Conservation (phyloP, 2,113 vertebrate genomes). For the Ptyas mucosa region DNA sequence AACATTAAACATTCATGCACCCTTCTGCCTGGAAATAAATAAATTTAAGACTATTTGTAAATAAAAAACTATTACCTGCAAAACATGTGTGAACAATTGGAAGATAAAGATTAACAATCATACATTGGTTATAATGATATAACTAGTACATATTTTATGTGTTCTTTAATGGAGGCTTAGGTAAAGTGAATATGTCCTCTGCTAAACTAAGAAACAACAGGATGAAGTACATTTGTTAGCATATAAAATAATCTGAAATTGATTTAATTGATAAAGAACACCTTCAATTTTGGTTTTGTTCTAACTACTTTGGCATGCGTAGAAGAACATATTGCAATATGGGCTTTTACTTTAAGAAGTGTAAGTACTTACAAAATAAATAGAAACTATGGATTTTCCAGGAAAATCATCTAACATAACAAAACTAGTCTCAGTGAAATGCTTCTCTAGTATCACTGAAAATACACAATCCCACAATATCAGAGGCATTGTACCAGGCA, state of each 20-base stretch:
- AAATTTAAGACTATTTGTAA: neutral
- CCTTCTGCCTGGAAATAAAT: neutral
- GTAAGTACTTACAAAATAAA: slow-evolving; percentile 44
- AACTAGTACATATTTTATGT: slow-evolving; percentile 15
- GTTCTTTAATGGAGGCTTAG: slow-evolving; percentile 16
- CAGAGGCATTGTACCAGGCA: slow-evolving; percentile 34
- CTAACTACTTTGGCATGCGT: slow-evolving; percentile 43
- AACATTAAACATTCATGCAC: neutral
- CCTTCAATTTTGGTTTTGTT: slow-evolving; percentile 32
- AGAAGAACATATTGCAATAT: slow-evolving; percentile 29
- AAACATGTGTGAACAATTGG: neutral
- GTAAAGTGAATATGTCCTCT: slow-evolving; percentile 12
- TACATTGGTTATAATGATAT: neutral
- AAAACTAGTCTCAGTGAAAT: slow-evolving; percentile 52
- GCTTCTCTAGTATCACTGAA: slow-evolving; percentile 7
- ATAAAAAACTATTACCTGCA: neutral
- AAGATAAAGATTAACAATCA: slow-evolving; percentile 28
- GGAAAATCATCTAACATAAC: slow-evolving; percentile 59
- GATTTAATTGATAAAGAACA: slow-evolving; percentile 43
- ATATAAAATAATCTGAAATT: slow-evolving; percentile 24
- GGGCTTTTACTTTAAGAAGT: slow-evolving; percentile 31
- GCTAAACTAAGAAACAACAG: slow-evolving; percentile 11
- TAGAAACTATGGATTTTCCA: slow-evolving; percentile 59
- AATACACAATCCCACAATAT: slow-evolving; percentile 39
- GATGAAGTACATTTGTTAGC: slow-evolving; percentile 23